phyloP scores from a whole-genome alignment of 2,888 invertebrate species.

The Crematogaster levior region DNA sequence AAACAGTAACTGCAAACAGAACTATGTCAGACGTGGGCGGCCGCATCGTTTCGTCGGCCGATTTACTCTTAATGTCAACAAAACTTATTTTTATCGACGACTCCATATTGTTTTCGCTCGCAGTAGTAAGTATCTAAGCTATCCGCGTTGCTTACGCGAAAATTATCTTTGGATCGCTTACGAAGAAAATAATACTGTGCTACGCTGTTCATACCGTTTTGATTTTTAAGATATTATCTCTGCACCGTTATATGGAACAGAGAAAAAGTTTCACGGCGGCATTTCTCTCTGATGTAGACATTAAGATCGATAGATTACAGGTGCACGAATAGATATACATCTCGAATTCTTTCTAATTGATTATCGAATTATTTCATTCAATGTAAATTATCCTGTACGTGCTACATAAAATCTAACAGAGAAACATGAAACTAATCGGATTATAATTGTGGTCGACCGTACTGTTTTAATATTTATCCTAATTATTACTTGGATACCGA shows the following conservation, averaged over 20 bases:
- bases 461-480: background rate
- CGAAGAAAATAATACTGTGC: background rate
- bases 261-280: background rate
- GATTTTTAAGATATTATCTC: background rate
- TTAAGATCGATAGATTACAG: background rate
- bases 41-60: background rate
- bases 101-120: constrained; percentile 28
- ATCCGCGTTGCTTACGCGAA: constrained; percentile 26
- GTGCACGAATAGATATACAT: background rate
- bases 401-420: background rate
- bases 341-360: no score
- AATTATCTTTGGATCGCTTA: constrained; percentile 14
- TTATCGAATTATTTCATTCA: background rate
- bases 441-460: constrained; percentile 3
- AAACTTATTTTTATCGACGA: constrained; percentile 48
- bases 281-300: background rate
- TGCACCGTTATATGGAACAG: background rate
- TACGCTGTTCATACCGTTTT: background rate
- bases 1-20: constrained; percentile 14
- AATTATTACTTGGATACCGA: constrained; percentile 12
- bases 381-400: background rate
- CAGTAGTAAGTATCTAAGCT: constrained; percentile 11
- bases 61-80: constrained; percentile 50
- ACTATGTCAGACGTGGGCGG: constrained; percentile 43
- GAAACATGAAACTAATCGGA: constrained; percentile 31